Percentiles rank a stretch among this genome's conserved stretches.
phyloP scores from a whole-genome alignment of 92 coral and sea anemone genomes.

The Parazoanthus swiftii region DNA sequence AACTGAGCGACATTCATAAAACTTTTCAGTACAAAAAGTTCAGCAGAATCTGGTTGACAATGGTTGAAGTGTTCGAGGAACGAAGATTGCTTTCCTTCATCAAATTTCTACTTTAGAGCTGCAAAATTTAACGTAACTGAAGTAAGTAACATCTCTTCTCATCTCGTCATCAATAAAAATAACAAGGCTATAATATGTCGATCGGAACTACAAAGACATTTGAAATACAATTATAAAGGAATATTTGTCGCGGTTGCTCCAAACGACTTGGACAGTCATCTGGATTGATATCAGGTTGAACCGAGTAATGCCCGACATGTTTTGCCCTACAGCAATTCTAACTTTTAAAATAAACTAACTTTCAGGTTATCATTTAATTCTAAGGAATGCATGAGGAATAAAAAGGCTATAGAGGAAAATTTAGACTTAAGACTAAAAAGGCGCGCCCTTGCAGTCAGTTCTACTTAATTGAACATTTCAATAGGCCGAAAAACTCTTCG shows the following conservation, averaged over 20 bases:
- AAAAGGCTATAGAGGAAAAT: neutral
- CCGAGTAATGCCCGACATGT: neutral
- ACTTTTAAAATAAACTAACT: neutral
- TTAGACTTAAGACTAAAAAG: too few relatives aligned
- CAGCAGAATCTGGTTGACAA: neutral
- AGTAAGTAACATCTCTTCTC: neutral
- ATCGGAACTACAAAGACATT: neutral
- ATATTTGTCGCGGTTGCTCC: neutral
- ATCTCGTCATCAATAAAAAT: neutral
- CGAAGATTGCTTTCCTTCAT: neutral
- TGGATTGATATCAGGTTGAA: neutral
- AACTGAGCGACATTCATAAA: neutral
- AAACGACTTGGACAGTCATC: neutral
- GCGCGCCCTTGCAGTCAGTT: too few relatives aligned
- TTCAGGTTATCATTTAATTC: neutral
- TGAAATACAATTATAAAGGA: neutral
- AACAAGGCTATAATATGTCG: neutral
- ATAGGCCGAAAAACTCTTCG: neutral
- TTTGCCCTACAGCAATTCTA: neutral
- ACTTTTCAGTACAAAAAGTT: neutral
- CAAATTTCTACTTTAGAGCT: neutral
- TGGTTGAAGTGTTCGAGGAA: neutral
- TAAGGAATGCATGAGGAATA: neutral
- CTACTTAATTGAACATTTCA: too few relatives aligned
- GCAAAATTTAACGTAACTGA: neutral